phyloP scores from a whole-genome alignment of 2,113 vertebrate genomes.

The Penelope pileata region DNA sequence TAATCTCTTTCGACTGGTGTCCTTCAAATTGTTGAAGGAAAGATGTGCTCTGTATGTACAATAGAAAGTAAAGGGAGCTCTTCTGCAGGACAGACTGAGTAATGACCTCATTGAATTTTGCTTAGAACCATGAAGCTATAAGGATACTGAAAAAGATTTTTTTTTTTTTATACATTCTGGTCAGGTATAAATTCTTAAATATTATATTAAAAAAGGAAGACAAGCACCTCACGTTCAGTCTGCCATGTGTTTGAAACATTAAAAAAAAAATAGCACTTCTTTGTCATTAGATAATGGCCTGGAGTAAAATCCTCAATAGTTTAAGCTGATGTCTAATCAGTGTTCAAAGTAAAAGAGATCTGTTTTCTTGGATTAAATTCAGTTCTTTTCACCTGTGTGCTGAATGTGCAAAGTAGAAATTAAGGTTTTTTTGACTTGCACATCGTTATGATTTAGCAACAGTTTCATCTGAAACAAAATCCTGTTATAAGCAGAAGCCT shows the following conservation, averaged over 20 bases:
- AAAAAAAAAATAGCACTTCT: background rate
- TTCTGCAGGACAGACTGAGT: background rate
- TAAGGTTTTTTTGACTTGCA: background rate
- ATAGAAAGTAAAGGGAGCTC: background rate
- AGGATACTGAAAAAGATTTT: background rate
- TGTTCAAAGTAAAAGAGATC: background rate
- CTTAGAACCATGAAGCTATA: background rate
- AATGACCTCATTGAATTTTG: background rate
- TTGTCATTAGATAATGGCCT: background rate
- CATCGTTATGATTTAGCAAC: background rate
- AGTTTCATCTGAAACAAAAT: background rate
- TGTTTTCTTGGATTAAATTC: background rate
- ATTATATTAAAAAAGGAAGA: background rate
- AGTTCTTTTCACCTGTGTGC: background rate
- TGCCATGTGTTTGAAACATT: background rate
- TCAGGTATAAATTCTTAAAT: background rate
- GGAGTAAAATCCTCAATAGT: background rate
- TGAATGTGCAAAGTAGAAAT: background rate
- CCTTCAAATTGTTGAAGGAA: background rate
- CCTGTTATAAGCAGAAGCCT: background rate
- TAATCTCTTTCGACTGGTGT: background rate
- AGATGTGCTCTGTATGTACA: background rate
- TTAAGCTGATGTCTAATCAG: background rate
- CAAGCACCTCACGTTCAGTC: background rate
- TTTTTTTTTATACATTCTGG: background rate